These are phyloP conservation scores for Athalia circularis DNA, from an alignment of 2,888 invertebrate genomes.

Conservation along the genomic window DNA sequence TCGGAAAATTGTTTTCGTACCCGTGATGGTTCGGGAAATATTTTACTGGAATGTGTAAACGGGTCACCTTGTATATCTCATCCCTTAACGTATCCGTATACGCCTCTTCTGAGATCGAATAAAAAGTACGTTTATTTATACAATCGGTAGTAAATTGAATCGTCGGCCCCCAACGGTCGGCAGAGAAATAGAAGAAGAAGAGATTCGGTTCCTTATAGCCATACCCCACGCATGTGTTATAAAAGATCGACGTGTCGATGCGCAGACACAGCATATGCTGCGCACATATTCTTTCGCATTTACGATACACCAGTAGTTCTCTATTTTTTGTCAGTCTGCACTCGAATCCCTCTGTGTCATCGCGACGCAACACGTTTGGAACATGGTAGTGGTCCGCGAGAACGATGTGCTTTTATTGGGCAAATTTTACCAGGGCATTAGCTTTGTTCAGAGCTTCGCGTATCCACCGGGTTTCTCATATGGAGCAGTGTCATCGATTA, in stretches of 20 bases:
- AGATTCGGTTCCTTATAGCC: conserved; percentile 13
- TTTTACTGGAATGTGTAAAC: no score
- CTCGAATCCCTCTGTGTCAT: conserved; percentile 67
- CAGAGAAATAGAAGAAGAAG: conserved; percentile 36
- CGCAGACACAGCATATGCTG: conserved; percentile 65
- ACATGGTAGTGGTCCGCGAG: neutral
- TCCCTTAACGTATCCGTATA: conserved; percentile 14
- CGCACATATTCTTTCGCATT: conserved; percentile 64
- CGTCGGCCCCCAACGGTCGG: conserved; percentile 41
- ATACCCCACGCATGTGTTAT: neutral
- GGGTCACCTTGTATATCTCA: neutral
- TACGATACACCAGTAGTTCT: conserved; percentile 60
- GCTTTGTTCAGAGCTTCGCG: conserved; percentile 1
- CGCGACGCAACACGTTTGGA: conserved; percentile 31
- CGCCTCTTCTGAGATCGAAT: conserved; percentile 62
- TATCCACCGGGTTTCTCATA: neutral
- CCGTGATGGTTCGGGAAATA: no score
- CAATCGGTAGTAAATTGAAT: conserved; percentile 53
- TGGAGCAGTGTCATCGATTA: conserved; percentile 8
- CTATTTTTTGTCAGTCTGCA: conserved; percentile 69
- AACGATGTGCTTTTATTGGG: no score
- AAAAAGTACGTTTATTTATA: conserved; percentile 51
- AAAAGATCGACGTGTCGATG: conserved; percentile 48
- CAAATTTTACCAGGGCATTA: conserved; percentile 1
- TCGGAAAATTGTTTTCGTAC: no score